Percentiles rank a stretch among this genome's conserved stretches.
Evolutionary conservation across 30 jellyfish, hydroid and myxozoan genomes (phyloP).

Genomic region (Aurelia sp.): DNA sequence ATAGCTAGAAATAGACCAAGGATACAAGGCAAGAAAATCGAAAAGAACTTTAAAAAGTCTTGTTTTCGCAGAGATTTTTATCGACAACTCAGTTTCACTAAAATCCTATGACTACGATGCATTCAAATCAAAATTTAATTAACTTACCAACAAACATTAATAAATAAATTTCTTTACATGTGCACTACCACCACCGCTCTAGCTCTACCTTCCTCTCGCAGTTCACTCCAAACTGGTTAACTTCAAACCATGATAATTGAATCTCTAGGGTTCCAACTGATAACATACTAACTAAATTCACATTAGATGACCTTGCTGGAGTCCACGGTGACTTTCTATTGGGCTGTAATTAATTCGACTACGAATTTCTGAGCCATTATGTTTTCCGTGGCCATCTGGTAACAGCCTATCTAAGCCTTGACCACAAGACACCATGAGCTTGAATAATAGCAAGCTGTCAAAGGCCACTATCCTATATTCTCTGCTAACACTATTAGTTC

Average conservation of each 20-base stretch:
- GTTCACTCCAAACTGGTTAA: too few relatives aligned
- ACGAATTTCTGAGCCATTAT: conserved; percentile 37
- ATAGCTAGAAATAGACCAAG: too few relatives aligned
- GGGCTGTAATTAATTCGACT: conserved; percentile 21
- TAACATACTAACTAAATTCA: conserved; percentile 1
- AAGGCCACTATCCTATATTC: conserved; percentile 27
- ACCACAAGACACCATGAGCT: conserved; percentile 73
- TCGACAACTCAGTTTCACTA: too few relatives aligned
- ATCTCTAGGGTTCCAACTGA: conserved; percentile 15
- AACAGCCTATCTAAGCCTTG: conserved; percentile 31
- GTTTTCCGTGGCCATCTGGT: conserved; percentile 65
- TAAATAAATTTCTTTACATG: too few relatives aligned
- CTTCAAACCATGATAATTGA: not conserved
- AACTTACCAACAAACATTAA: too few relatives aligned
- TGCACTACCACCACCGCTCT: too few relatives aligned
- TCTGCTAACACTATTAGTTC: conserved; percentile 15
- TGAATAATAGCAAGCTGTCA: conserved; percentile 55
- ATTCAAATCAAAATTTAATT: too few relatives aligned
- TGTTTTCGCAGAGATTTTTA: too few relatives aligned
- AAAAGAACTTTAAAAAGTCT: too few relatives aligned
- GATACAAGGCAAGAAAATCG: too few relatives aligned
- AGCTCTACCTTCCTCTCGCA: too few relatives aligned
- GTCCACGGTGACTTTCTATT: conserved; percentile 36
- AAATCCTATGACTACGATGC: too few relatives aligned
- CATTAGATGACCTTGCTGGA: conserved; percentile 57